Evolutionary conservation across 2,888 invertebrate species (phyloP).

Genomic region (Cepaea hortensis): DNA sequence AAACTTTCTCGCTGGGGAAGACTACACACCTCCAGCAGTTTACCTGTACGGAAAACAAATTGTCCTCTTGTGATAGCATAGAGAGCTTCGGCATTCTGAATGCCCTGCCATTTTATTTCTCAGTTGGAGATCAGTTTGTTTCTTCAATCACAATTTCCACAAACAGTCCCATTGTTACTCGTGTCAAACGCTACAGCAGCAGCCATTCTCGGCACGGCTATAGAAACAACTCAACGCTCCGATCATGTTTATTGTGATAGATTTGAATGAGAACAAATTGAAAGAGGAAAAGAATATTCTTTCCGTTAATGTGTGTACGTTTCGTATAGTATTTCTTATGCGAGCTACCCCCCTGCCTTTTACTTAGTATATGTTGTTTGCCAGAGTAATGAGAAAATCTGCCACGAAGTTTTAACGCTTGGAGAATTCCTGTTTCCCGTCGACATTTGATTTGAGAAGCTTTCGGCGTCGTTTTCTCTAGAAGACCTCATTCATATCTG

Average conservation of each 20-base stretch:
- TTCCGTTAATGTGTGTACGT: not conserved
- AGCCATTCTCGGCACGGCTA: constrained; percentile 14
- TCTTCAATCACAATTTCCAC: constrained; percentile 19
- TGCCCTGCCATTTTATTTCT: not conserved
- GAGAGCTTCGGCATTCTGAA: not conserved
- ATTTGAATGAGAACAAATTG: constrained; percentile 2
- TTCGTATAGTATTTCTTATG: constrained; percentile 13
- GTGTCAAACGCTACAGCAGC: constrained; percentile 28
- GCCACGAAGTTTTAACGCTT: not conserved
- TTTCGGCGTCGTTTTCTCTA: not conserved
- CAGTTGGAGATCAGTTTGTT: constrained; percentile 25
- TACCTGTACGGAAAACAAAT: constrained; percentile 21
- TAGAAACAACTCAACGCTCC: not conserved
- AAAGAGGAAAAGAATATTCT: not conserved
- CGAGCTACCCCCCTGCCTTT: not conserved
- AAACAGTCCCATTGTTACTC: constrained; percentile 22
- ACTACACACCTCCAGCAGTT: constrained; percentile 12
- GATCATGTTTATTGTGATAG: constrained; percentile 22
- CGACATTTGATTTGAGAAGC: not conserved
- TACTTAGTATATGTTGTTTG: not conserved
- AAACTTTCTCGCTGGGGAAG: not conserved
- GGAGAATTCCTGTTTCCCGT: not conserved
- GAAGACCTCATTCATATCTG: not conserved
- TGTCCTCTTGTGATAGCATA: constrained; percentile 5
- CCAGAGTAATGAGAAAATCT: not conserved